Evolutionary conservation across 1,140 invertebrate genomes (phyloP).

Genomic region (Spodoptera litura): DNA sequence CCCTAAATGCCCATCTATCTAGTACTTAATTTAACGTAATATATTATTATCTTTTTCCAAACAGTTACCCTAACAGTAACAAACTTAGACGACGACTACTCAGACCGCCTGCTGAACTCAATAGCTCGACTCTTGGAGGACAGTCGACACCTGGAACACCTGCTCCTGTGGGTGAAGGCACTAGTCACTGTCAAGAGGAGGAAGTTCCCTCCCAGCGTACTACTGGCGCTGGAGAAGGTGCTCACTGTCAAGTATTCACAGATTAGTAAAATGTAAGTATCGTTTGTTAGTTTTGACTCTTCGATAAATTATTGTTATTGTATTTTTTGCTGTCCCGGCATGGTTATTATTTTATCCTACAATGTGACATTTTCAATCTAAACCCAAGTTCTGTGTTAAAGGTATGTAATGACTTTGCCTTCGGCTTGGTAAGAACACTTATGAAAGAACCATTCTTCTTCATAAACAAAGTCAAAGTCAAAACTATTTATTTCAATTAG

Average conservation of each 20-base stretch:
- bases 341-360: too few relatives aligned
- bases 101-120: constrained; percentile 90
- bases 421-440: too few relatives aligned
- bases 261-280: constrained; percentile 94
- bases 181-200: constrained; percentile 89
- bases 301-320: neutral
- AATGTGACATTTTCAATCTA: too few relatives aligned
- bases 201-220: constrained; percentile 87
- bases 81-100: constrained; percentile 91
- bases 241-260: constrained; percentile 93
- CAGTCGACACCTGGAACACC: constrained; percentile 95
- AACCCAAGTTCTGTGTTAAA: too few relatives aligned
- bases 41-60: neutral
- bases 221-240: constrained; percentile 93
- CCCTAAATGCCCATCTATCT: too few relatives aligned
- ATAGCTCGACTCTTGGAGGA: constrained; percentile 90
- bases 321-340: neutral
- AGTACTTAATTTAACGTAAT: neutral
- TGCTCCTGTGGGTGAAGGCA: constrained; percentile 92
- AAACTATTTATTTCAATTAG: too few relatives aligned
- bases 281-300: neutral
- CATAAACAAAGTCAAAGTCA: too few relatives aligned
- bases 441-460: too few relatives aligned
- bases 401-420: too few relatives aligned
- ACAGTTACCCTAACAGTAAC: constrained; percentile 92